Base-by-base conservation (phyloP, 2,888 invertebrate genomes). In the Mesorhabditis belari region DNA sequence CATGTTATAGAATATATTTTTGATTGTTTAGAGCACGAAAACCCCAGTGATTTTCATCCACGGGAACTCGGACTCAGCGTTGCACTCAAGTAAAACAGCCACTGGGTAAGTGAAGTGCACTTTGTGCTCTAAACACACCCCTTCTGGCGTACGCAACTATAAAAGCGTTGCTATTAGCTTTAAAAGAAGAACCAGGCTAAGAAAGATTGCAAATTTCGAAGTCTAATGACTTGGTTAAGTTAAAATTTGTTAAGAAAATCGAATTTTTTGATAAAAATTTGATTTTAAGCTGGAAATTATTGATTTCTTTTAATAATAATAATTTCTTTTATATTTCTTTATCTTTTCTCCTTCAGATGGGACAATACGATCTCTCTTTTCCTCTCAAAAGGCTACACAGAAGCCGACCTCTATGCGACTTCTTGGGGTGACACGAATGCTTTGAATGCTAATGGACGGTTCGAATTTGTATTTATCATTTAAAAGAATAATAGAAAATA, bases 381-480 rank as follows among this genome's bases (percentile, higher is more conserved):
- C 57, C n/a, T 58, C 19, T 52, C 29, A 26, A 58, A 64, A 27
- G 71, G 70, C 27, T 75, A 70, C 63, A 65, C 60, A 2, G 44
- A 64, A 6, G 64, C 69, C 12, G 75, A 75, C 24, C 61, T 76
- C 0, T 76, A 76, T 51, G 76, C 74, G 5, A 75, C 74, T 12
- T 69, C 73, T 1, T 75, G 75, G 74, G 74, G 73, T 52, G 72
- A 75, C 57, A 71, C 64, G 24, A 64, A 60, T 23, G 53, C 67
- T 5, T 19, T 60, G 12, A 60, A 69, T 19, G 67, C 70, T 3
- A 57, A 50, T 2, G 62, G 64, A 21, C 63, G 62, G 65, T 67
- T 27, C 17, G 9, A 12, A 56, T 44, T 17, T 49, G 23, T 35
- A 35, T 17, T 35, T 35, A 9, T 35, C 12, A 51, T 19, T 12